Evolutionary conservation across 1,140 invertebrate genomes (phyloP), one percentile per base, ranked within the genome.

Genomic region (Cherax destructor): DNA sequence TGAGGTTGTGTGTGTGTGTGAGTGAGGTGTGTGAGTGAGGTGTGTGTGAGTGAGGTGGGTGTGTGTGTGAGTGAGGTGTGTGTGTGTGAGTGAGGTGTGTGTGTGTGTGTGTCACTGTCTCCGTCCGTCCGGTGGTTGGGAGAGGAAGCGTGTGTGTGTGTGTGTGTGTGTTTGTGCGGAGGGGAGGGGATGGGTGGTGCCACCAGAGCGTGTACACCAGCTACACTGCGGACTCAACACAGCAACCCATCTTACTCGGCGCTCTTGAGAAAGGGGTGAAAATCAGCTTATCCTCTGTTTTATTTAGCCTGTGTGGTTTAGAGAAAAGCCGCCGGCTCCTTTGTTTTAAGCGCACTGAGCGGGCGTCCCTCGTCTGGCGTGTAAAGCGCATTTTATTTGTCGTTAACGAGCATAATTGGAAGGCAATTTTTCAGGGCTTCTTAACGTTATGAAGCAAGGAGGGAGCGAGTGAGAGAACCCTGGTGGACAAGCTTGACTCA

Each of bases 261-360:
- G 69, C 69, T 74, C 16, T 74, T 30, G 69, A 74, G 69, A 74
- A 74, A 74, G 69, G 69, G 69, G 69, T 74, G 69, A 74, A 74
- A 24, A 74, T 30, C 69, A 74, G 69, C 69, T 74, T 74, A 74
- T 74, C 69, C 69, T 21, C 69, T 30, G 21, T 74, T 74, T 74
- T 74, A 74, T 74, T 74, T 74, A 7, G 18, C 13, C 30, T 21
- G 69, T 74, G 24, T 74, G 7, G 24, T 69, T 18, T 69, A 74
- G 21, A 30, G 24, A 5, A 30, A 7, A 74, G 69, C 13, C 9
- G 3, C 9, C 52, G 52, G 52, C 7, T 11, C 7, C 69, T 74
- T 74, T 74, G 24, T n/a, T 74, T 74, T 41, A 9, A 74, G 69
- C 69, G 69, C 24, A 65, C 65, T 13, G n/a, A 30, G 69, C 13